These are phyloP conservation scores for Drosophila lowei DNA, from an alignment of 1,140 invertebrate genomes.

Conservation along the genomic window DNA sequence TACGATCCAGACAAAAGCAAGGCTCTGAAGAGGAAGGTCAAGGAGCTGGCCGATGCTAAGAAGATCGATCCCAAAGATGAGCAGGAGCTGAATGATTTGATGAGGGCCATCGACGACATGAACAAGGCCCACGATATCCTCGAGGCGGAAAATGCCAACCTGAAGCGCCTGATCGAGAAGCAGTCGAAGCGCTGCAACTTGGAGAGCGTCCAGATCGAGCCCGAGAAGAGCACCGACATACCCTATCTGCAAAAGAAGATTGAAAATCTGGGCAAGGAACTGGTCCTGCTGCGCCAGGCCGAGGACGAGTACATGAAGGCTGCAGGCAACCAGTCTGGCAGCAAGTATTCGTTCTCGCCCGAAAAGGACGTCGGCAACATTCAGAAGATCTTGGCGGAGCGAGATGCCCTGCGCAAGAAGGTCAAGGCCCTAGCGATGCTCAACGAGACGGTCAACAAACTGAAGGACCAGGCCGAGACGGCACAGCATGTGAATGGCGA, in stretches of 20 bases:
- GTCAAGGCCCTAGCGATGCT: constrained; percentile 41
- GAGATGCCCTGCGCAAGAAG: constrained; percentile 61
- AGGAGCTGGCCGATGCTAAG: constrained; percentile 40
- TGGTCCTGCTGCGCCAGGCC: constrained; percentile 54
- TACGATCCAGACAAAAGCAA: constrained; percentile 57
- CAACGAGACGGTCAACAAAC: constrained; percentile 23
- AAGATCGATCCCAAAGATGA: constrained; percentile 65
- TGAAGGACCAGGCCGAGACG: constrained; percentile 33
- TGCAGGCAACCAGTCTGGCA: not conserved
- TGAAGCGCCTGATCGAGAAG: constrained; percentile 70
- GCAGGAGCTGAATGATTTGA: constrained; percentile 49
- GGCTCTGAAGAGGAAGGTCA: constrained; percentile 60
- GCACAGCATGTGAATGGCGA: constrained; percentile 19
- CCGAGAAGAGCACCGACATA: constrained; percentile 63
- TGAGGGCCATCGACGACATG: constrained; percentile 65
- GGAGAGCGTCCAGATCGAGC: constrained; percentile 57
- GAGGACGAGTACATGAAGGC: constrained; percentile 54
- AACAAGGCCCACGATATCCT: constrained; percentile 69
- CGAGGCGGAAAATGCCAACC: constrained; percentile 63
- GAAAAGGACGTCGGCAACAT: constrained; percentile 56
- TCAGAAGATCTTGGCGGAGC: constrained; percentile 59
- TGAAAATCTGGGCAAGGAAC: constrained; percentile 61
- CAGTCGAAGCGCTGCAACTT: constrained; percentile 49
- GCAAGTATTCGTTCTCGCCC: not conserved
- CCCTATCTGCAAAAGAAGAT: constrained; percentile 66